Conservation (phyloP, 2,797 vertebrate species). For the Brotula barbata region DNA sequence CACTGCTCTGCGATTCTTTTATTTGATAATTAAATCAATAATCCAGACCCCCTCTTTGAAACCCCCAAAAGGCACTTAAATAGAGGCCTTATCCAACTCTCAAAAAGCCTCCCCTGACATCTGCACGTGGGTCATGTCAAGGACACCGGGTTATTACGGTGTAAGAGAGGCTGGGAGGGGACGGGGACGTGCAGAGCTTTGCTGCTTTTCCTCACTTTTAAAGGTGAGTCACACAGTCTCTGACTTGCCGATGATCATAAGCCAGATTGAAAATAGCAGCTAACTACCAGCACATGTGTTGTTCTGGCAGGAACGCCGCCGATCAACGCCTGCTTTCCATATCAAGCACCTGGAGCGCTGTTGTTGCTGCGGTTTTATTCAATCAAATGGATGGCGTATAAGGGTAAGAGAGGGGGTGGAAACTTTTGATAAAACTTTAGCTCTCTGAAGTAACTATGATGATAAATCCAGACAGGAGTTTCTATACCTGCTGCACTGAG, state of each 20-base stretch:
- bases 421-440: slow-evolving; percentile 30
- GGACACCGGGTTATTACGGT: slow-evolving; percentile 64
- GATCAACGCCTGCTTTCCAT: slow-evolving; percentile 44
- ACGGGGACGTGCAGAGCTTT: neutral
- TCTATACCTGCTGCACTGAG: slow-evolving; percentile 4
- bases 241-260: slow-evolving; percentile 51
- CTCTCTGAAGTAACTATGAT: slow-evolving; percentile 5
- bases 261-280: slow-evolving; percentile 50
- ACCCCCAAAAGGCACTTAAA: slow-evolving; percentile 32
- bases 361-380: slow-evolving; percentile 40
- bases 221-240: slow-evolving; percentile 58
- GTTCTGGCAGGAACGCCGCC: slow-evolving; percentile 56
- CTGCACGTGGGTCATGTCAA: slow-evolving; percentile 62
- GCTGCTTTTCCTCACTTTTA: slow-evolving; percentile 60
- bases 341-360: slow-evolving; percentile 33
- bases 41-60: slow-evolving; percentile 48
- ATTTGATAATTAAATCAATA: slow-evolving; percentile 56
- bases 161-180: slow-evolving; percentile 38
- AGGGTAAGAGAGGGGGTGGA: slow-evolving; percentile 9
- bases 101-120: slow-evolving; percentile 57
- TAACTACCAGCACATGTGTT: slow-evolving; percentile 69
- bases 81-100: slow-evolving; percentile 40
- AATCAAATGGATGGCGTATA: slow-evolving; percentile 26
- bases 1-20: slow-evolving; percentile 31
- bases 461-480: slow-evolving; percentile 20